Conservation (phyloP, 2,113 vertebrate species). For the Dicrurus megarhynchus region DNA sequence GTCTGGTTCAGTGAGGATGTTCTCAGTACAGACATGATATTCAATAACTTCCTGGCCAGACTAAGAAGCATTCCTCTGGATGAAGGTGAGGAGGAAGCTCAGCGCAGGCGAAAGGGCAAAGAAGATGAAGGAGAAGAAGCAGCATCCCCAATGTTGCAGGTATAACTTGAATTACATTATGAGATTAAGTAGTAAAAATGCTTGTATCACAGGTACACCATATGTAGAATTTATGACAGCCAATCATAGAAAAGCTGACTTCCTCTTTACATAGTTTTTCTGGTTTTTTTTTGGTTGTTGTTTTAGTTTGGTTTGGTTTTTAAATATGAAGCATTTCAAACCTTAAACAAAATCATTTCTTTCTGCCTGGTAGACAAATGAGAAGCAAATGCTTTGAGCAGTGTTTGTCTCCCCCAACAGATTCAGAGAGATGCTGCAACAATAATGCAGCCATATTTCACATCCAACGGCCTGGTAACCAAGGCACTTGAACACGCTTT, state of each 20-base stretch:
- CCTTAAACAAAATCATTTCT: background rate
- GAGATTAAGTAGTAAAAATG: background rate
- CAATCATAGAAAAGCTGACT: background rate
- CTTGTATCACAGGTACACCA: background rate
- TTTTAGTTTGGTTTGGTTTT: background rate
- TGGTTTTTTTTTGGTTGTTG: too few relatives aligned
- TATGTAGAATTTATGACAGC: background rate
- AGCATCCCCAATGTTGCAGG: slow-evolving; percentile 96
- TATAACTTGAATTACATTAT: slow-evolving; percentile 2
- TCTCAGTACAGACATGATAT: slow-evolving; percentile 98
- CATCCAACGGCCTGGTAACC: slow-evolving; percentile 91
- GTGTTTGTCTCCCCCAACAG: slow-evolving; percentile 57
- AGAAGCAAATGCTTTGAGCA: background rate
- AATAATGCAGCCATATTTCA: slow-evolving; percentile 94
- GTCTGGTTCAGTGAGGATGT: slow-evolving; percentile 99
- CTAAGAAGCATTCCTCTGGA: slow-evolving; percentile 95
- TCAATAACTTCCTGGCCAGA: slow-evolving; percentile 94
- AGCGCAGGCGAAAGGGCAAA: slow-evolving; percentile 87
- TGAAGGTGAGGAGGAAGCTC: slow-evolving; percentile 96
- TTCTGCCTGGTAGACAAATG: background rate
- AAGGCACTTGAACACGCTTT: slow-evolving; percentile 96
- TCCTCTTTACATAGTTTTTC: background rate
- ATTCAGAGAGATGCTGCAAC: slow-evolving; percentile 91
- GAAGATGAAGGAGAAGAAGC: slow-evolving; percentile 93
- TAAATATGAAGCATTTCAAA: background rate